A percentile compares a stretch with the other conserved stretches of the same genome.
Conservation (phyloP, 1,140 invertebrate genomes). For the Archivesica marissinica region DNA sequence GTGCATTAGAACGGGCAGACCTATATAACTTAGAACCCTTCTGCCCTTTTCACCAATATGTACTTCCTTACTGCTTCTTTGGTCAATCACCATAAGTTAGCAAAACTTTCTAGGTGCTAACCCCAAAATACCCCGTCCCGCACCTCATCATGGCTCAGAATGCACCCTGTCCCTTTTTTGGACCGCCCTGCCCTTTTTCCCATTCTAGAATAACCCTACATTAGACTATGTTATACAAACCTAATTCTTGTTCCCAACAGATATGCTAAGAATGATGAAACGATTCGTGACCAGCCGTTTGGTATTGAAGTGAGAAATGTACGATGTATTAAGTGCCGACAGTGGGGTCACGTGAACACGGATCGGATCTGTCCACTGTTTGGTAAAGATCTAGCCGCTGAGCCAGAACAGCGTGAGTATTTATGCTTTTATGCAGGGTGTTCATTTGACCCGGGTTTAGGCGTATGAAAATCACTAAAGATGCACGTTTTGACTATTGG, state of each 20-base stretch:
- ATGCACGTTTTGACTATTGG: no score
- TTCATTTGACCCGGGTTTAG: no score
- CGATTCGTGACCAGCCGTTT: constrained; percentile 99
- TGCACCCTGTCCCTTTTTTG: no score
- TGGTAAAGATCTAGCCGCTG: constrained; percentile 81
- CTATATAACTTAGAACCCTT: no score
- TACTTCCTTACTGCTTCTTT: no score
- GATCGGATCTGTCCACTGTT: constrained; percentile 98
- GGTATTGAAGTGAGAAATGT: constrained; percentile 98
- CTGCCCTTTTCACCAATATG: no score
- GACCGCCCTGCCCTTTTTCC: not conserved
- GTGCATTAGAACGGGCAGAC: no score
- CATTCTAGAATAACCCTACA: not conserved
- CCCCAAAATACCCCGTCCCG: no score
- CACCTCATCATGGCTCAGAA: no score
- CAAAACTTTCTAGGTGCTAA: no score
- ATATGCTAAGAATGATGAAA: constrained; percentile 97
- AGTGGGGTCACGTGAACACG: constrained; percentile 99
- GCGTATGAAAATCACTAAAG: not conserved
- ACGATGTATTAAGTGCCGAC: constrained; percentile 98
- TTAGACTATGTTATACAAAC: not conserved
- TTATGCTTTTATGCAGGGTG: no score
- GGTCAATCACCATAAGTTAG: no score
- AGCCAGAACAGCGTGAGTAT: constrained; percentile 81
- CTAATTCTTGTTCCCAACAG: constrained; percentile 84